phyloP scores from a whole-genome alignment of 2,888 invertebrate genomes.

The Thecocarcelia acutangulata region DNA sequence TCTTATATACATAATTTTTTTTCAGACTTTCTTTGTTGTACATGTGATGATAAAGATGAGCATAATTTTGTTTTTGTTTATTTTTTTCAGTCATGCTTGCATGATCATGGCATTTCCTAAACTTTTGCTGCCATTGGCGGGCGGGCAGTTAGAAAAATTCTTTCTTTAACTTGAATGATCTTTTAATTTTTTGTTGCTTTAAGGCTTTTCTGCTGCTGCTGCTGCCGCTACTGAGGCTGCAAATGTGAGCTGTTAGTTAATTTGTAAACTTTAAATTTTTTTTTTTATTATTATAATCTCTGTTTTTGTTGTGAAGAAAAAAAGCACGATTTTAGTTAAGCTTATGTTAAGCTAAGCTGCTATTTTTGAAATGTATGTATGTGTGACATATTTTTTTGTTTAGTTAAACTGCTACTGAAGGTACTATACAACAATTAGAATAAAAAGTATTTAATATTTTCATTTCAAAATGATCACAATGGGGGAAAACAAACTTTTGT shows the following conservation, averaged over 20 bases:
- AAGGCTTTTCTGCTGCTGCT: constrained; percentile 37
- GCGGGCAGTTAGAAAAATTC: constrained; percentile 4
- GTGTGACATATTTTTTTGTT: background rate
- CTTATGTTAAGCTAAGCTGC: constrained; percentile 50
- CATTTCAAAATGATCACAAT: too few species aligned
- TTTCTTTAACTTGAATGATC: constrained; percentile 22
- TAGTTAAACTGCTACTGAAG: background rate
- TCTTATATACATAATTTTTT: constrained; percentile 26
- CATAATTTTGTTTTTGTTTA: constrained; percentile 23
- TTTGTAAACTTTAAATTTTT: constrained; percentile 62
- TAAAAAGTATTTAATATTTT: constrained; percentile 49
- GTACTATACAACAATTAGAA: constrained; percentile 61
- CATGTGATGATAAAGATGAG: constrained; percentile 38
- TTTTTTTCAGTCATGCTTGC: constrained; percentile 58
- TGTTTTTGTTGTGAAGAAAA: background rate
- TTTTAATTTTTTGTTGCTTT: constrained; percentile 28
- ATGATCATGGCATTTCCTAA: constrained; percentile 63
- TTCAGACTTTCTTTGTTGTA: constrained; percentile 42
- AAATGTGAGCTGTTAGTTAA: constrained; percentile 50
- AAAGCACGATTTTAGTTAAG: background rate
- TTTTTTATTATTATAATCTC: constrained; percentile 13
- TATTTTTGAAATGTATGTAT: background rate
- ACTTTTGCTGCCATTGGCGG: constrained; percentile 12
- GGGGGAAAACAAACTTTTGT: constrained; percentile 29
- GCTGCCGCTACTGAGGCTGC: background rate